Conservation (phyloP, 1,140 invertebrate species). For the Heliconius hewitsoni region DNA sequence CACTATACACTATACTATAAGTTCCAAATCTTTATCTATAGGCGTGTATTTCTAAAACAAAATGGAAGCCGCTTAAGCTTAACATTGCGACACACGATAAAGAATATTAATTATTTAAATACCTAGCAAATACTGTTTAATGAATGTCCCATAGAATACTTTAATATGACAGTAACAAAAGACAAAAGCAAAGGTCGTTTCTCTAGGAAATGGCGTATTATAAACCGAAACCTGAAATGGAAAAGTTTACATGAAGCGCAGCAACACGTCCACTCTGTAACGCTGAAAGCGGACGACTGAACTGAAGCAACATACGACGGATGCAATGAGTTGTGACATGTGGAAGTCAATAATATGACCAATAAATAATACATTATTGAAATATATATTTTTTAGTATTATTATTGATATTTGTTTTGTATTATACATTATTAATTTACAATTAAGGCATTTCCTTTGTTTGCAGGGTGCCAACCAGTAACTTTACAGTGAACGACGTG, state of each 20-base stretch:
- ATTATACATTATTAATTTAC: not conserved
- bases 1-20: not conserved
- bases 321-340: not conserved
- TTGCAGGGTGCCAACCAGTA: conserved; percentile 91
- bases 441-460: conserved; percentile 41
- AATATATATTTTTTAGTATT: not conserved
- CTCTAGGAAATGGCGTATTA: not conserved
- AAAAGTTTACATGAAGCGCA: not conserved
- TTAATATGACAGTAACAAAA: not conserved
- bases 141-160: not conserved
- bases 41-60: not conserved
- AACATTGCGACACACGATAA: not conserved
- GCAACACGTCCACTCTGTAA: not conserved
- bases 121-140: not conserved
- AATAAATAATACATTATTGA: not conserved
- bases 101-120: not conserved
- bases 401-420: not conserved
- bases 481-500: conserved; percentile 97
- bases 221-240: conserved; percentile 5
- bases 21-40: not conserved
- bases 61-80: conserved; percentile 8
- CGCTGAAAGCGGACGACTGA: conserved; percentile 9
- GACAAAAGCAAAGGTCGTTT: not conserved
- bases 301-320: not conserved
- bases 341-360: not conserved